Percentiles rank a stretch among this genome's conserved stretches.
These are phyloP conservation scores for Tyto alba DNA, from an alignment of 2,113 vertebrate genomes.

Conservation along the genomic window DNA sequence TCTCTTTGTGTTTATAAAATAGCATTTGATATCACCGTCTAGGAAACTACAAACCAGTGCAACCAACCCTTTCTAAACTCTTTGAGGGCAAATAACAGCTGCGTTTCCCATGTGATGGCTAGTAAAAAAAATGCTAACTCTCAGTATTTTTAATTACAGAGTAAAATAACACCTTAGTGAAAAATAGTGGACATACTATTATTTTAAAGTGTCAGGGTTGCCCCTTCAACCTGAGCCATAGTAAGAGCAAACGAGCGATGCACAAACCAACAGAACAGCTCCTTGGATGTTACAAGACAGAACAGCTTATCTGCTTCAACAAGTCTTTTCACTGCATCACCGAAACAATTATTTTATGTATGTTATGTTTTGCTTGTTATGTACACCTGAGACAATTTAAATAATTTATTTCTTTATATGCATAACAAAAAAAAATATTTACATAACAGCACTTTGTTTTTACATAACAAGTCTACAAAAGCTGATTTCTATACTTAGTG, in stretches of 20 bases:
- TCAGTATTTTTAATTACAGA: constrained; percentile 47
- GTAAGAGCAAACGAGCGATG: not conserved
- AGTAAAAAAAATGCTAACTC: constrained; percentile 36
- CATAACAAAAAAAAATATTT: not conserved
- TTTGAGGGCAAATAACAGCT: constrained; percentile 25
- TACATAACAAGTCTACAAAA: not conserved
- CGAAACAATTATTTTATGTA: not conserved
- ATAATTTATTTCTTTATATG: not conserved
- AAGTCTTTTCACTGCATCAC: not conserved
- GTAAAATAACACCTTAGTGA: constrained; percentile 27
- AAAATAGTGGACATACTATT: constrained; percentile 21
- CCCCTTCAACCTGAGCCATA: not conserved
- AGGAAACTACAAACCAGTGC: constrained; percentile 5
- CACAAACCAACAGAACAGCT: constrained; percentile 4
- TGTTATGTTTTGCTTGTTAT: not conserved
- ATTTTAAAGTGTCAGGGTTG: constrained; percentile 25
- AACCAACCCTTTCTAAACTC: not conserved
- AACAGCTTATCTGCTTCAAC: not conserved
- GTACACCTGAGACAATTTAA: not conserved
- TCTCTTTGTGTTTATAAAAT: constrained; percentile 45
- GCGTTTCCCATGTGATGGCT: not conserved
- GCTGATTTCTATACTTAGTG: not conserved
- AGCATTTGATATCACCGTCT: constrained; percentile 2
- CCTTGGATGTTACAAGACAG: not conserved
- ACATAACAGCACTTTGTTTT: not conserved